A percentile compares a stretch with the other conserved stretches of the same genome.
Conservation (phyloP, 2,888 invertebrate species). For the Laspeyria flexula region DNA sequence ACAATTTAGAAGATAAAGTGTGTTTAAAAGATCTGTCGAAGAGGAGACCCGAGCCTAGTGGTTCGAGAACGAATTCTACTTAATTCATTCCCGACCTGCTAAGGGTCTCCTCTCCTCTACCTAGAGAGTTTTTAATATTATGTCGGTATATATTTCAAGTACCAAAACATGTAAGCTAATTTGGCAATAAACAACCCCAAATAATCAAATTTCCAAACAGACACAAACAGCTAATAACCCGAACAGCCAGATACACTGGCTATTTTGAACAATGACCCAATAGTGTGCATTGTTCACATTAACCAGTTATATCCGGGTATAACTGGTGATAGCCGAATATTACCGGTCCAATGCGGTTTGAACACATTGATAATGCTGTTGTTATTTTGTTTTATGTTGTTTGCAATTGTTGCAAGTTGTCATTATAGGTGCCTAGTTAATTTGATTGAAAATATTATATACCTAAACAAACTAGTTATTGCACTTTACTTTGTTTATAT, state of each 20-base stretch:
- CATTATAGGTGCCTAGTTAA: neutral
- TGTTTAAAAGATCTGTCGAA: too few species aligned
- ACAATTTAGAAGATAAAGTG: too few species aligned
- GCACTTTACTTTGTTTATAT: too few species aligned
- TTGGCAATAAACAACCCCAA: neutral
- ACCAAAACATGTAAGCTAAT: neutral
- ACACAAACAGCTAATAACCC: slow-evolving; percentile 7
- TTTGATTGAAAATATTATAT: too few species aligned
- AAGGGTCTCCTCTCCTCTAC: too few species aligned
- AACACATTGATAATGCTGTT: neutral
- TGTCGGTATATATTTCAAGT: too few species aligned
- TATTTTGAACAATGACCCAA: slow-evolving; percentile 38
- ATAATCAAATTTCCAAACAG: neutral
- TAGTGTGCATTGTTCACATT: slow-evolving; percentile 29
- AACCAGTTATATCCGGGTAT: slow-evolving; percentile 22
- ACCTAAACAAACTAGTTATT: too few species aligned
- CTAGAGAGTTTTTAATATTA: too few species aligned
- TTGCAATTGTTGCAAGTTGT: neutral
- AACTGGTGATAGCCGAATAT: slow-evolving; percentile 11
- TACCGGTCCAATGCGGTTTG: neutral
- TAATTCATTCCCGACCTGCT: too few species aligned
- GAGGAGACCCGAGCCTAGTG: too few species aligned
- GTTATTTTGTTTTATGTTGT: neutral
- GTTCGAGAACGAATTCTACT: too few species aligned
- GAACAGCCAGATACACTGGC: slow-evolving; percentile 12